Evolutionary conservation across 2,888 invertebrate species (phyloP).

Genomic region (Anaspis maculata): DNA sequence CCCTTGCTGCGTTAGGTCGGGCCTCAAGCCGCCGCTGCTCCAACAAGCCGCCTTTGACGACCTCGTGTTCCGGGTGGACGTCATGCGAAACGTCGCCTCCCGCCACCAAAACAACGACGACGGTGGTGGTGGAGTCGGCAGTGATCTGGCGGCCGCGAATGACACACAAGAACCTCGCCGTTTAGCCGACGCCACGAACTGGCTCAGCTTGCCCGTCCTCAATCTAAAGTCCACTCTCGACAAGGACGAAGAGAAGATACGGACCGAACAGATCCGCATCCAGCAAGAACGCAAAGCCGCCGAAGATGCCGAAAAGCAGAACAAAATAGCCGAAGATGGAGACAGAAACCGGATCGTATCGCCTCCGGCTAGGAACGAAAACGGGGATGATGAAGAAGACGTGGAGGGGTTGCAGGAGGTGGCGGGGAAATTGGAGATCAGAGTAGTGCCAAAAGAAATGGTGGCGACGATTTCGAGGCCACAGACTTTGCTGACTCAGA

Average conservation of each 20-base stretch:
- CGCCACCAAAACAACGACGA: slow-evolving; percentile 39
- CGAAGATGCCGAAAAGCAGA: too few species aligned
- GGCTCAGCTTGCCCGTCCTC: slow-evolving; percentile 35
- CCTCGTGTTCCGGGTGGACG: slow-evolving; percentile 70
- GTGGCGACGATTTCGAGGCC: slow-evolving; percentile 14
- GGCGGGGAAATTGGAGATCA: slow-evolving; percentile 74
- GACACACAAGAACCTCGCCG: too few species aligned
- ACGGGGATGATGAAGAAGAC: too few species aligned
- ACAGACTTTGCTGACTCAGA: slow-evolving; percentile 13
- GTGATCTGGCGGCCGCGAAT: too few species aligned
- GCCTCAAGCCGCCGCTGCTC: slow-evolving; percentile 69
- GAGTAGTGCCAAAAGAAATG: slow-evolving; percentile 53
- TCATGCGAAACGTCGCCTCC: slow-evolving; percentile 69
- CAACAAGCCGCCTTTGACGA: slow-evolving; percentile 85
- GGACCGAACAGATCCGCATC: too few species aligned
- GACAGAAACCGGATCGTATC: too few species aligned
- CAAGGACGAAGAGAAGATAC: slow-evolving; percentile 20
- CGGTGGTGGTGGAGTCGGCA: slow-evolving; percentile 20
- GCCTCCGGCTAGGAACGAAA: too few species aligned
- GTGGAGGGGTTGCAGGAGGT: slow-evolving; percentile 40
- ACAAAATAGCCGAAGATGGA: too few species aligned
- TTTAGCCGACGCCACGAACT: slow-evolving; percentile 22
- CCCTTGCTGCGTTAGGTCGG: slow-evolving; percentile 47
- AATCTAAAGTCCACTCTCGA: slow-evolving; percentile 20
- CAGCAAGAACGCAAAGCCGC: too few species aligned